phyloP scores from a whole-genome alignment of 2,797 vertebrate species.

The Halcyon badia region DNA sequence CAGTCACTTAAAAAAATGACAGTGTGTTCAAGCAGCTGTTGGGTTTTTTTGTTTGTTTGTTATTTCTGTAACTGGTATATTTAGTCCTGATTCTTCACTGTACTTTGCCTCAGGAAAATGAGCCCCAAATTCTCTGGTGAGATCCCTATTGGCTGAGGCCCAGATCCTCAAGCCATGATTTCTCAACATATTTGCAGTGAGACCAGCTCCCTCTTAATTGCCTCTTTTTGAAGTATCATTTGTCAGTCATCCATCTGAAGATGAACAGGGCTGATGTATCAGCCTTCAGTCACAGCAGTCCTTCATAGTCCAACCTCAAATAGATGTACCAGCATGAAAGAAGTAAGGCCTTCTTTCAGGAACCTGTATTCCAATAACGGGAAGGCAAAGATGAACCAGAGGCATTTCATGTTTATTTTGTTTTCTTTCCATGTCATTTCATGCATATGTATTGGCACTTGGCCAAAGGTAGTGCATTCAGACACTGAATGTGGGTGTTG shows the following conservation, averaged over 20 bases:
- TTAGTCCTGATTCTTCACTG: neutral
- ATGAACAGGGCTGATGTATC: neutral
- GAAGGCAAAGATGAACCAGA: neutral
- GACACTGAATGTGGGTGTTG: neutral
- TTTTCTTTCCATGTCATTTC: neutral
- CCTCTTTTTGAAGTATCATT: constrained; percentile 16
- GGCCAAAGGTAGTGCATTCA: neutral
- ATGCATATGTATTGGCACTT: neutral
- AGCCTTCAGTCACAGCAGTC: neutral
- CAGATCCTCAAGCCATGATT: neutral
- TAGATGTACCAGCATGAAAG: neutral
- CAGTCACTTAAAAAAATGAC: neutral
- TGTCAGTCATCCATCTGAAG: neutral
- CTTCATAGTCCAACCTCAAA: neutral
- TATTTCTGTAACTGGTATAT: neutral
- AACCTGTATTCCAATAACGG: neutral
- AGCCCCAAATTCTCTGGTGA: neutral
- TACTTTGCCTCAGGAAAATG: neutral
- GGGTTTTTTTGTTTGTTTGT: neutral
- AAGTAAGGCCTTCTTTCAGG: neutral
- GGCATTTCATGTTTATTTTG: neutral
- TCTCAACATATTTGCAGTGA: neutral
- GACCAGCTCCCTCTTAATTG: neutral
- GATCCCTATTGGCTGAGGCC: neutral
- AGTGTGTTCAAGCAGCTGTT: neutral